Base-by-base conservation (phyloP, 2,797 vertebrate species). In the Limnodromus scolopaceus region DNA sequence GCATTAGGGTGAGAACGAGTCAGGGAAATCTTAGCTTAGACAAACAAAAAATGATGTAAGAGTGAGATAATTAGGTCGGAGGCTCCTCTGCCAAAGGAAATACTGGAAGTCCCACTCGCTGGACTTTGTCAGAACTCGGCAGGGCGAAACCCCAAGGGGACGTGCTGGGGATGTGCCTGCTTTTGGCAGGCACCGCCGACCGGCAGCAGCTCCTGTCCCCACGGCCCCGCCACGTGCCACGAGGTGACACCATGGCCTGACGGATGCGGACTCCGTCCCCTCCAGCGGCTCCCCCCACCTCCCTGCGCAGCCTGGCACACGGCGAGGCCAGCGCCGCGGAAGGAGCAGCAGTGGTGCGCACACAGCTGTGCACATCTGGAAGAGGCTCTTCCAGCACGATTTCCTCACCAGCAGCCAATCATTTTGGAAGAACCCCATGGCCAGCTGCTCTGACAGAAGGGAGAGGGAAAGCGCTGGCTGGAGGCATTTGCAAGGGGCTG, bases 1-100 rank as follows among this genome's bases (percentile, higher is more conserved):
- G 93, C 92, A 89, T 2, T 11, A 48, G 78, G 68, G 91, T 87
- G 89, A 92, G 95, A 95, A 96, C 9, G 34, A 96, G 91, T 17
- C 49, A 13, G 87, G 69, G 93, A 96, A 95, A 88, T 69, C 89
- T 92, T 78, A 93, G 87, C n/a, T 93, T 89, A 93, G 85, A 58
- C 83, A 81, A 85, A 86, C 82, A 86, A 22, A 20, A 66, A 39
- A 20, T 94, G 96, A 95, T 27, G 78, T 87, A 63, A 70, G 48
- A 48, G 45, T 7, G 64, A 85, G 68, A 89, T 91, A 84, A 94
- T 90, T 81, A 53, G 84, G 69, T 65, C 71, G 82, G 61, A 92
- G 89, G 81, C 63, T 90, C 69, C 84, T 84, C 49, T 96, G 96
- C 95, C 94, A 96, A 96, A 90, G 84, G 94, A 94, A 95, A 95